These are phyloP conservation scores for Sarcophaga caerulescens DNA, from an alignment of 2,888 invertebrate genomes.

Conservation along the genomic window DNA sequence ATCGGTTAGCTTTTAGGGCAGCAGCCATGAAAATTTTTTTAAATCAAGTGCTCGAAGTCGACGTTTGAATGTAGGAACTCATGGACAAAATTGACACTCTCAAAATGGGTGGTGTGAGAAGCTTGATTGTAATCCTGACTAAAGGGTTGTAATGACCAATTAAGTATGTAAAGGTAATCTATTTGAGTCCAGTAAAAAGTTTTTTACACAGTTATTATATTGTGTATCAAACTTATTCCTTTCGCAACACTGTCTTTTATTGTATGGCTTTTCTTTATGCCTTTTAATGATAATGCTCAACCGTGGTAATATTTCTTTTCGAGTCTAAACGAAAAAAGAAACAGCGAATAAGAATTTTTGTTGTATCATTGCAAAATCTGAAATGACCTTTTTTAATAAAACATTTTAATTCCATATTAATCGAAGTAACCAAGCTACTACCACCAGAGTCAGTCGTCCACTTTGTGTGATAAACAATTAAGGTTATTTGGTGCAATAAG, in stretches of 20 bases:
- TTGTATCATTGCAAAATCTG: constrained; percentile 60
- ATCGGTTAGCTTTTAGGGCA: too few relatives aligned
- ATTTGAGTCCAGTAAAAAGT: too few relatives aligned
- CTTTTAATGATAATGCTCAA: constrained; percentile 64
- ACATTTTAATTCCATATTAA: constrained; percentile 65
- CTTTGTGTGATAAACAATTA: constrained; percentile 61
- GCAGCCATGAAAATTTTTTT: too few relatives aligned
- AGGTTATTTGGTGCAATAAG: constrained; percentile 61
- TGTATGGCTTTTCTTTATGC: constrained; percentile 26
- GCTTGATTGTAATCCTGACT: too few relatives aligned
- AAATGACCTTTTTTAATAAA: constrained; percentile 66
- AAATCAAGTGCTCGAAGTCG: too few relatives aligned
- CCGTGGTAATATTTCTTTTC: constrained; percentile 63
- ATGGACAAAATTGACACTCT: too few relatives aligned
- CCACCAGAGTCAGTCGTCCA: constrained; percentile 33
- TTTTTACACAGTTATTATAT: not conserved
- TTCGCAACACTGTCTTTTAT: constrained; percentile 42
- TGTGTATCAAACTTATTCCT: not conserved
- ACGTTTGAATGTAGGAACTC: too few relatives aligned
- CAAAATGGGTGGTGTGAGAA: too few relatives aligned
- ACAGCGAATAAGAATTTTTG: constrained; percentile 43
- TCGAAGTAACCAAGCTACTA: constrained; percentile 37
- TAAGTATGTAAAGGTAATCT: too few relatives aligned
- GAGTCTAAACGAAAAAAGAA: constrained; percentile 45
- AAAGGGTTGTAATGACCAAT: too few relatives aligned